Evolutionary conservation across 2,797 vertebrate species (phyloP), one percentile per base, ranked within the genome.

Genomic region (Squalus acanthias): DNA sequence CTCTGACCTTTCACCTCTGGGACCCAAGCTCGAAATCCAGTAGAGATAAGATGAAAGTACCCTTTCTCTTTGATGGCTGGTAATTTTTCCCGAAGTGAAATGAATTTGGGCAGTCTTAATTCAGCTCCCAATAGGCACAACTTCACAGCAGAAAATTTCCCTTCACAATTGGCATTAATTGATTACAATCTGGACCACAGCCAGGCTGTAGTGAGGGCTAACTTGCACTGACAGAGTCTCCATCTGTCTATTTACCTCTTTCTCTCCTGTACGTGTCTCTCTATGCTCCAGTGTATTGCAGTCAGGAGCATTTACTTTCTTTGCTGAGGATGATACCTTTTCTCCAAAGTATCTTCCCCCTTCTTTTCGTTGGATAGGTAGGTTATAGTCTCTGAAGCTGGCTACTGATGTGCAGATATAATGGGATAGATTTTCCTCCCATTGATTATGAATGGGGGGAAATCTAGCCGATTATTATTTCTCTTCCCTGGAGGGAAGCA

Each of bases 141-240:
- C 22, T 63, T 63, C 89, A 92, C 70, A 74, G 50, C 69, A 93
- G 65, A 93, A 93, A 69, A 76, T 74, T 95, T 95, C 94, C 46
- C 26, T 74, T 74, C 26, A 15, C 50, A 72, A 74, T 57, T 95
- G 53, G 46, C 29, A 95, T 76, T 95, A 74, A 95, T 95, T 95
- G 70, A 95, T 95, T 76, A 74, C 15, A 95, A 74, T 95, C 70
- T 95, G 94, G 94, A 74, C 10, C 29, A 57, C 46, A 57, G 94
- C 70, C 70, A 95, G 69, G 70, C 39, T n/a, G 6, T 20, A 74
- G 46, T 76, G 46, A 76, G 94, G 46, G 6, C 70, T 95, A 76
- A 60, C 94, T 17, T 95, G 69, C 46, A 72, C 39, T 57, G 46
- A 63, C 57, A 74, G 67, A 53, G 50, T 17, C 12, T 76, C 94